Evolutionary conservation across 2,888 invertebrate genomes (phyloP).

Genomic region (Argyra leucocephala): DNA sequence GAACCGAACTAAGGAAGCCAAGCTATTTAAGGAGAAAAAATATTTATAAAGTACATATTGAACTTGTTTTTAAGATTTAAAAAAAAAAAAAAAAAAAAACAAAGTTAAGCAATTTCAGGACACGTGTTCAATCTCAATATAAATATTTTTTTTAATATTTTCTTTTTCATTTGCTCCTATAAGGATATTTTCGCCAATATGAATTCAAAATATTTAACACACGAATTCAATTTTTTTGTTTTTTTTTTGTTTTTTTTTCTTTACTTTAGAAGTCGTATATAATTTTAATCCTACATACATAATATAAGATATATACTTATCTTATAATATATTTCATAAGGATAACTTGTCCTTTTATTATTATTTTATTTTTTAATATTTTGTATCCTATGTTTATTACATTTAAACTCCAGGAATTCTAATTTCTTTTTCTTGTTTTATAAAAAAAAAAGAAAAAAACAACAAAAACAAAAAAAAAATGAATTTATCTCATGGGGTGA

Average conservation of each 20-base stretch:
- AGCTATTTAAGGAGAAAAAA: too few species aligned
- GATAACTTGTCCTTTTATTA: too few species aligned
- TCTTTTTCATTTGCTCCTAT: neutral
- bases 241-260: neutral
- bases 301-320: too few species aligned
- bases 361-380: neutral
- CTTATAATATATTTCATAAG: too few species aligned
- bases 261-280: neutral
- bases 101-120: neutral
- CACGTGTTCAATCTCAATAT: neutral
- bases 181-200: too few species aligned
- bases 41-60: too few species aligned
- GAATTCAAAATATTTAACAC: too few species aligned
- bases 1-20: too few species aligned
- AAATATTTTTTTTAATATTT: neutral
- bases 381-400: neutral
- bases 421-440: neutral
- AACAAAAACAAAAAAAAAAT: neutral
- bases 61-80: too few species aligned
- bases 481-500: neutral
- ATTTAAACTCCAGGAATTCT: neutral
- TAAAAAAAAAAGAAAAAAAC: neutral
- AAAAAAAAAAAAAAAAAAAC: too few species aligned
- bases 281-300: neutral
- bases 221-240: neutral